phyloP scores from a whole-genome alignment of 2,888 invertebrate genomes.

The Eulithis testata region DNA sequence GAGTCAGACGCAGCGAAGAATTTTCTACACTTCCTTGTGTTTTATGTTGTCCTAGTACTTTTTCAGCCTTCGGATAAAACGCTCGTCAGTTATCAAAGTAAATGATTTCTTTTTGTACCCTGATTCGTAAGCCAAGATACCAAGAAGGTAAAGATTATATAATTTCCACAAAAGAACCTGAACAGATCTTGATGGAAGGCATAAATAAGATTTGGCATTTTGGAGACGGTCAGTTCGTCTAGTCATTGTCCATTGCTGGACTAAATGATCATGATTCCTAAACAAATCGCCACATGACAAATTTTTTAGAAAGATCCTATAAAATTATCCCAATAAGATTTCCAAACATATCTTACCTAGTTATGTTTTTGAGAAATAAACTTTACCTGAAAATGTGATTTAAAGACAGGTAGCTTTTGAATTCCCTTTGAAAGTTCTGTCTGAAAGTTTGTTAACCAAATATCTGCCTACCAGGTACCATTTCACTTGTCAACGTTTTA shows the following conservation, averaged over 20 bases:
- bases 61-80: neutral
- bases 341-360: constrained; percentile 15
- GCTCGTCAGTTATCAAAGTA: neutral
- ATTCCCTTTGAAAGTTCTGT: constrained; percentile 28
- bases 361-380: constrained; percentile 30
- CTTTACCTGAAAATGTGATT: constrained; percentile 32
- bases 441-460: constrained; percentile 22
- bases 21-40: constrained; percentile 18
- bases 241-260: no score
- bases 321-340: constrained; percentile 23
- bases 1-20: constrained; percentile 12
- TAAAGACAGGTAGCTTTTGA: constrained; percentile 15
- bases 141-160: no score
- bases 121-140: neutral
- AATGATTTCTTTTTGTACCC: neutral
- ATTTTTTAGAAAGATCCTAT: neutral
- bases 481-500: no score
- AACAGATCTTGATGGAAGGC: no score
- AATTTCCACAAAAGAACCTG: no score
- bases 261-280: no score
- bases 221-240: no score
- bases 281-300: no score
- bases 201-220: no score
- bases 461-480: neutral
- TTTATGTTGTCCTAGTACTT: constrained; percentile 25